Conservation (phyloP, 2,888 invertebrate genomes). For the Caenorhabditis sp. region DNA sequence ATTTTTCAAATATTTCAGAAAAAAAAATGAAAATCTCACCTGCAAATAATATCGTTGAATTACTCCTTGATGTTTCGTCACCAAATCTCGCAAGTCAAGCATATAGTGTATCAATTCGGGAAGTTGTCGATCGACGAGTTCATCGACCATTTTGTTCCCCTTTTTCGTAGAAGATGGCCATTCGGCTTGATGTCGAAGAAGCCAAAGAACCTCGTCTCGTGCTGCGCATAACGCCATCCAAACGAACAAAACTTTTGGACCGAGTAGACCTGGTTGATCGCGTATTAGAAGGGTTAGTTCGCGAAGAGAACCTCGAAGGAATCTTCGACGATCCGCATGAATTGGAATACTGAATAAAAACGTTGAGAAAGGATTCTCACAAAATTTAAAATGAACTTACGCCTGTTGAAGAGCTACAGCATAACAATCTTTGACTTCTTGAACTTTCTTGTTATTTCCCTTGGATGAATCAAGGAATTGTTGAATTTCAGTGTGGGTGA, state of each 20-base stretch:
- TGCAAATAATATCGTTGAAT: conserved; percentile 80
- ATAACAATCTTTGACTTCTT: conserved; percentile 94
- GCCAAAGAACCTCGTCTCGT: conserved; percentile 90
- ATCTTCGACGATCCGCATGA: conserved; percentile 94
- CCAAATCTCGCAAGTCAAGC: conserved; percentile 88
- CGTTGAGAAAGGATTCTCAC: no score
- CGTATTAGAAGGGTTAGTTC: conserved; percentile 92
- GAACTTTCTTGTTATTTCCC: conserved; percentile 80
- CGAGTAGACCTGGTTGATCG: conserved; percentile 95
- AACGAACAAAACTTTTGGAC: conserved; percentile 90
- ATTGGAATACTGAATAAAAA: conserved; percentile 78
- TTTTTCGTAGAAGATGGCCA: conserved; percentile 86
- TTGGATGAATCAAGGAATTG: conserved; percentile 90
- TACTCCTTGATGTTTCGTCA: conserved; percentile 90
- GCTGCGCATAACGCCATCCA: conserved; percentile 95
- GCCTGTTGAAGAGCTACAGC: conserved; percentile 88
- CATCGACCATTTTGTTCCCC: conserved; percentile 40
- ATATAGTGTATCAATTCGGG: conserved; percentile 97
- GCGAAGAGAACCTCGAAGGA: conserved; percentile 90
- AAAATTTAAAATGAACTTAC: conserved; percentile 71
- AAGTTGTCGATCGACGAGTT: conserved; percentile 78
- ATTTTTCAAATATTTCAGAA: not conserved
- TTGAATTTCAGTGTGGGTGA: conserved; percentile 91
- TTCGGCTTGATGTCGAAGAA: conserved; percentile 93
- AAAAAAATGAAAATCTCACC: conserved; percentile 12